These are phyloP conservation scores for Catalaphyllia jardinei DNA, from an alignment of 64 coral and sea anemone genomes.

Conservation along the genomic window DNA sequence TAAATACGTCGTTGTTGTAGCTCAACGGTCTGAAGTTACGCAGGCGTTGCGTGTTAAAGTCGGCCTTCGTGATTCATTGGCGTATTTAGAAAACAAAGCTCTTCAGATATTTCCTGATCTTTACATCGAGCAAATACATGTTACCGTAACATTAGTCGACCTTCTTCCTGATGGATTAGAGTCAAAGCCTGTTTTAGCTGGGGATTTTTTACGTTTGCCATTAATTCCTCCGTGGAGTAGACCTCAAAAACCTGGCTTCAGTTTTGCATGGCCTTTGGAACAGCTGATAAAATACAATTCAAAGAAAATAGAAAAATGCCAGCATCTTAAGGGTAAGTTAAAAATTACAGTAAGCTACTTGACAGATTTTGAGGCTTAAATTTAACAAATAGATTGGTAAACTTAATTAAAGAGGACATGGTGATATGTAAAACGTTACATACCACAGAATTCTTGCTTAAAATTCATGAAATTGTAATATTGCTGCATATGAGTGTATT, in stretches of 20 bases:
- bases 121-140: conserved; percentile 60
- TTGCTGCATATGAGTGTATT: too few relatives aligned
- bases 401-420: neutral
- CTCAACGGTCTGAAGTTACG: conserved; percentile 36
- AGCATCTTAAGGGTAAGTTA: conserved; percentile 71
- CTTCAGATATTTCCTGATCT: conserved; percentile 75
- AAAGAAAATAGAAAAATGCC: conserved; percentile 51
- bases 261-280: conserved; percentile 72
- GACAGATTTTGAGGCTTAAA: neutral
- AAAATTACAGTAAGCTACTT: too few relatives aligned
- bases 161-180: conserved; percentile 21
- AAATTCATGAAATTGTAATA: too few relatives aligned
- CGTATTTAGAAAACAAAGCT: conserved; percentile 74
- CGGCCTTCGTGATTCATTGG: conserved; percentile 69
- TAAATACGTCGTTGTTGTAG: conserved; percentile 51
- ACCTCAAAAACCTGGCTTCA: conserved; percentile 73
- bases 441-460: too few relatives aligned
- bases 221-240: conserved; percentile 67
- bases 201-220: conserved; percentile 46
- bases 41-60: conserved; percentile 42
- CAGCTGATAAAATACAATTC: conserved; percentile 35
- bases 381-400: neutral
- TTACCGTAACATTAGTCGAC: conserved; percentile 62
- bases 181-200: conserved; percentile 48
- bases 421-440: too few relatives aligned